A percentile compares a stretch with the other conserved stretches of the same genome.
These are phyloP conservation scores for Coregonus sp. DNA, from an alignment of 2,797 vertebrate species.

Conservation along the genomic window DNA sequence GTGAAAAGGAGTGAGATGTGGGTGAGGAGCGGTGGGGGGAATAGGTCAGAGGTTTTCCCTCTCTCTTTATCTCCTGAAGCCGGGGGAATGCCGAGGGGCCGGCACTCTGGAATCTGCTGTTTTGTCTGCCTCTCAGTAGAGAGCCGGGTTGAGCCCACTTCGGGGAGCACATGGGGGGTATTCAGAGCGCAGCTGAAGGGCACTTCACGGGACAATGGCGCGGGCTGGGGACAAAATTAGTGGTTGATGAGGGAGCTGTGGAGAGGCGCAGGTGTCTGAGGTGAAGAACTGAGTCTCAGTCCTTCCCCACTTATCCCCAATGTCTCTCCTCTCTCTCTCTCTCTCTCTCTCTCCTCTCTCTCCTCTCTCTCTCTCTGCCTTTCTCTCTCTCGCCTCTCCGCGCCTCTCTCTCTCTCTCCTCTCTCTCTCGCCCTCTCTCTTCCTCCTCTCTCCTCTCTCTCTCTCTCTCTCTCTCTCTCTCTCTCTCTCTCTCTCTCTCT, in stretches of 20 bases:
- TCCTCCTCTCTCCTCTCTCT: not conserved
- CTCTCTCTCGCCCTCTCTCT: constrained; percentile 28
- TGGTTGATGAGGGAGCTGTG: constrained; percentile 81
- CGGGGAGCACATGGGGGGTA: constrained; percentile 75
- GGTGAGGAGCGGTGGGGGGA: constrained; percentile 69
- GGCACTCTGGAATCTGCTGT: constrained; percentile 77
- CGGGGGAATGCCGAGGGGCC: constrained; percentile 82
- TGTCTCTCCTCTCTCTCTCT: constrained; percentile 31
- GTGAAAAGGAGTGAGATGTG: not conserved
- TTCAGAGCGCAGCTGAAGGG: constrained; percentile 75
- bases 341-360: too few species aligned
- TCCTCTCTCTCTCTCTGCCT: constrained; percentile 1
- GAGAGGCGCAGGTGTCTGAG: constrained; percentile 80
- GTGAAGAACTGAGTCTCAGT: constrained; percentile 67
- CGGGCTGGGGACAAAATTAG: constrained; percentile 80
- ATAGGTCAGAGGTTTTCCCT: constrained; percentile 59
- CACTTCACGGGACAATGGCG: constrained; percentile 82
- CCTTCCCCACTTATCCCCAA: constrained; percentile 63
- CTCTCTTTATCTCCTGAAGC: constrained; percentile 78
- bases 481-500: not conserved
- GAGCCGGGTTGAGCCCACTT: constrained; percentile 79
- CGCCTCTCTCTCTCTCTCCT: not conserved
- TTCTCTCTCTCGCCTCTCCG: not conserved
- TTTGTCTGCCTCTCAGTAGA: constrained; percentile 78
- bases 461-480: not conserved